Conservation (phyloP, 2,888 invertebrate species). For the Prosopocoilus inquinatus region DNA sequence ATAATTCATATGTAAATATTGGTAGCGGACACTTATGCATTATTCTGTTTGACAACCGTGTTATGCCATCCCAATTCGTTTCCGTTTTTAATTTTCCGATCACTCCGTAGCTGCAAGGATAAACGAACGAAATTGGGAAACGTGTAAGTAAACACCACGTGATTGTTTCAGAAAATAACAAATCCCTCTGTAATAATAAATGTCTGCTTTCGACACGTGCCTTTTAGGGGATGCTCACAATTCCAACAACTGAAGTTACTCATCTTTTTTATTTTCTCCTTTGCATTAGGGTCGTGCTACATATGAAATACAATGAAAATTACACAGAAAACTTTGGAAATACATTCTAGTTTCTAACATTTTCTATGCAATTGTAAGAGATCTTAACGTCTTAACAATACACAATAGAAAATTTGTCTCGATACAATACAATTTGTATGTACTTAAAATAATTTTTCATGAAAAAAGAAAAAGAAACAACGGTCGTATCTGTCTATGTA, state of each 20-base stretch:
- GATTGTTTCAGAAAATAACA: constrained; percentile 35
- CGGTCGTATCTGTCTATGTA: constrained; percentile 25
- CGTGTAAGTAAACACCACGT: constrained; percentile 32
- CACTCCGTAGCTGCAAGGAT: no score
- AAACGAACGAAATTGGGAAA: no score
- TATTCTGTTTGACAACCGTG: constrained; percentile 1
- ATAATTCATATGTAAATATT: constrained; percentile 37
- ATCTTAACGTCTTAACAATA: no score
- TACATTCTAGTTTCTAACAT: no score
- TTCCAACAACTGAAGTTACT: constrained; percentile 30
- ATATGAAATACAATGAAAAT: no score
- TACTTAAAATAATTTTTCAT: no score
- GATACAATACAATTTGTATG: no score
- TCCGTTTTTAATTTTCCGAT: not conserved
- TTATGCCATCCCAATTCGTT: not conserved
- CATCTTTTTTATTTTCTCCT: constrained; percentile 29
- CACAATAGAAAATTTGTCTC: no score
- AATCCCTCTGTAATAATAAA: constrained; percentile 33
- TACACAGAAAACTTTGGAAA: no score
- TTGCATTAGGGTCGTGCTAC: not conserved
- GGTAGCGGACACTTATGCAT: constrained; percentile 1
- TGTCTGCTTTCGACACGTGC: constrained; percentile 35
- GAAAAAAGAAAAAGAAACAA: constrained; percentile 24
- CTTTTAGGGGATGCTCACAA: constrained; percentile 28
- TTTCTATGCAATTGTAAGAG: no score